Base-by-base conservation (phyloP, 2,888 invertebrate genomes). In the Phaonia tiefii region DNA sequence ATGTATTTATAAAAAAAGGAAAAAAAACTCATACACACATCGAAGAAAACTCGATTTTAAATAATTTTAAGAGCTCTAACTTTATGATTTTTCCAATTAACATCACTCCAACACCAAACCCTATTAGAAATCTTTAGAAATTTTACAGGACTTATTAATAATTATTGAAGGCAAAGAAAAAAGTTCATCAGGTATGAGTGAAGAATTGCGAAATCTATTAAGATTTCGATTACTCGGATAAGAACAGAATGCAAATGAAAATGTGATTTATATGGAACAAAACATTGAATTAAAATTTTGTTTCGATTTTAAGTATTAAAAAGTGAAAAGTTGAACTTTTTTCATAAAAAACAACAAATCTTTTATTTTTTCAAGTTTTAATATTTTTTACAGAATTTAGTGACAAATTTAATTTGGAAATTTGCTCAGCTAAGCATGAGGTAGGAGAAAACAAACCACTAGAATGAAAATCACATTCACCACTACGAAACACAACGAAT, bases 251-350 rank as follows among this genome's bases (percentile, higher is more conserved):
- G n/a, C n/a, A 2, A 13, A 42, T 11, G n/a, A 46, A 46, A 46
- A 46, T 5, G 15, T 46, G 15, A 46, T 46, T 42, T 42, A 2
- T 10, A 13, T 42, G 2, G n/a, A 20, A 4, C 5, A 65, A 42
- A 20, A 71, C 22, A 42, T 46, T 60, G n/a, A n/a, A n/a, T n/a
- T n/a, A n/a, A n/a, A n/a, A n/a, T n/a, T n/a, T n/a, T n/a, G n/a
- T 74, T 17, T 13, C 20, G 22, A 71, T 25, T 74, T 69, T 70
- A 51, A 17, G 63, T 71, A 37, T 11, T 84, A 83, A 87, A 86
- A 87, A 5, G 31, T 86, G 87, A 83, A 85, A 86, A 86, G 85
- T 85, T 84, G 84, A 71, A 63, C 83, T 86, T 89, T 88, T 87
- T 87, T 82, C 86, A 72, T 71, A 75, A 82, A 80, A 56, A 67